phyloP scores from a whole-genome alignment of 2,797 vertebrate genomes.

The Acropternis orthonyx region DNA sequence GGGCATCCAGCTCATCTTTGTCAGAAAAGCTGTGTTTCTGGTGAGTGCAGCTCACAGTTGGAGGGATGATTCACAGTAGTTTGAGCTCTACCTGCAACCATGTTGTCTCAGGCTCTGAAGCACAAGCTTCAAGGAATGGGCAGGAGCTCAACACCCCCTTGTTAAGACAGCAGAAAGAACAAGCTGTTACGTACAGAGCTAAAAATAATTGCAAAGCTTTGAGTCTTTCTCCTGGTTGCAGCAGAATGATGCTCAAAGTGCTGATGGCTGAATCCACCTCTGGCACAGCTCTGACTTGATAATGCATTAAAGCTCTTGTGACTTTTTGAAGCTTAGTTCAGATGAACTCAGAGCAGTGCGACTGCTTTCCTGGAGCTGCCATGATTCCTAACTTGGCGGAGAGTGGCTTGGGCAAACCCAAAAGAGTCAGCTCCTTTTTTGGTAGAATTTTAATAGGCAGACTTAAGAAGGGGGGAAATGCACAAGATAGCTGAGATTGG shows the following conservation, averaged over 20 bases:
- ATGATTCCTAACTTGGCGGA: neutral
- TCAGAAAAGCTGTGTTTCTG: neutral
- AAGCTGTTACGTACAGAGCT: neutral
- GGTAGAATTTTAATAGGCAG: neutral
- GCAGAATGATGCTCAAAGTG: neutral
- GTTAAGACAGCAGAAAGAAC: constrained; percentile 13
- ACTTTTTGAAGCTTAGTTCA: constrained; percentile 21
- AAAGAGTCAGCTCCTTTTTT: neutral
- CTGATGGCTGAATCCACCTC: neutral
- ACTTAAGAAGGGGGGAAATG: neutral
- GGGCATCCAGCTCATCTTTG: neutral
- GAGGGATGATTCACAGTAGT: neutral
- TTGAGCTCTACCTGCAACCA: neutral
- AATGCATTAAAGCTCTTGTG: neutral
- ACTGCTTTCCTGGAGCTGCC: neutral
- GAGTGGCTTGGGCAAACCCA: neutral
- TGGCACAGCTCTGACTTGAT: neutral
- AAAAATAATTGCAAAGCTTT: constrained; percentile 33
- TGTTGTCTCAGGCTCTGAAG: neutral
- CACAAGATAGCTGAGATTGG: neutral
- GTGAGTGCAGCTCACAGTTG: neutral
- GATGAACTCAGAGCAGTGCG: fast-evolving
- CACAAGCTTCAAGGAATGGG: neutral
- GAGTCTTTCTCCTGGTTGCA: neutral
- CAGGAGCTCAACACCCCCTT: neutral